Conservation (phyloP, 2,888 invertebrate genomes). For the Rugalucina vietnamica region DNA sequence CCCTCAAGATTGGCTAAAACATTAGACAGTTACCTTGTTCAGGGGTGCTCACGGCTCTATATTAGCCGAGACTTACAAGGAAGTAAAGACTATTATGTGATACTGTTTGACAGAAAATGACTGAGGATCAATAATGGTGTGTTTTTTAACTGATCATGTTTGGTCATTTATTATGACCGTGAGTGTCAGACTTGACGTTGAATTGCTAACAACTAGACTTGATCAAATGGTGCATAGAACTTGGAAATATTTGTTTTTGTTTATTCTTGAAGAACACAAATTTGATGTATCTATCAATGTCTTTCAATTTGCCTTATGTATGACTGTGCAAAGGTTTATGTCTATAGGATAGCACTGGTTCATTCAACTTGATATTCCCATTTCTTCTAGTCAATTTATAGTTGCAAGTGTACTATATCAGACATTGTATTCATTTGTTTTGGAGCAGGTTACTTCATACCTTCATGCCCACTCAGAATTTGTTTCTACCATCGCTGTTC, state of each 20-base stretch:
- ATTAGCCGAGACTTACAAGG: neutral
- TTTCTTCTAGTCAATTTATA: neutral
- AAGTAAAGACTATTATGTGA: neutral
- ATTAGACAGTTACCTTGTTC: neutral
- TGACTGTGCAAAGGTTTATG: constrained; percentile 28
- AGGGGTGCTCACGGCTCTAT: neutral
- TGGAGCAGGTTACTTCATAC: too few relatives aligned
- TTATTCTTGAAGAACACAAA: neutral
- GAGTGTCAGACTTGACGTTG: neutral
- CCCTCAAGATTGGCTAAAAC: too few relatives aligned
- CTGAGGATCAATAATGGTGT: neutral
- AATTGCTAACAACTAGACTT: neutral
- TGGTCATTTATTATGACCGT: constrained; percentile 15
- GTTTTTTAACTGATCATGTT: constrained; percentile 26
- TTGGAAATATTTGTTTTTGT: neutral
- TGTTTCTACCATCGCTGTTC: too few relatives aligned
- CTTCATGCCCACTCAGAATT: too few relatives aligned
- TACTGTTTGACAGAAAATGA: neutral
- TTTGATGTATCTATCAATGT: constrained; percentile 24
- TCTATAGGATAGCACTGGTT: neutral
- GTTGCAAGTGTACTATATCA: too few relatives aligned
- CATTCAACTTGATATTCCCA: neutral
- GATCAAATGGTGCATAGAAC: constrained; percentile 27
- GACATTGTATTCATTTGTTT: too few relatives aligned
- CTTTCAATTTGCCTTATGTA: constrained; percentile 58